Conservation (phyloP, 1,140 invertebrate genomes). For the Cherax quadricarinatus region DNA sequence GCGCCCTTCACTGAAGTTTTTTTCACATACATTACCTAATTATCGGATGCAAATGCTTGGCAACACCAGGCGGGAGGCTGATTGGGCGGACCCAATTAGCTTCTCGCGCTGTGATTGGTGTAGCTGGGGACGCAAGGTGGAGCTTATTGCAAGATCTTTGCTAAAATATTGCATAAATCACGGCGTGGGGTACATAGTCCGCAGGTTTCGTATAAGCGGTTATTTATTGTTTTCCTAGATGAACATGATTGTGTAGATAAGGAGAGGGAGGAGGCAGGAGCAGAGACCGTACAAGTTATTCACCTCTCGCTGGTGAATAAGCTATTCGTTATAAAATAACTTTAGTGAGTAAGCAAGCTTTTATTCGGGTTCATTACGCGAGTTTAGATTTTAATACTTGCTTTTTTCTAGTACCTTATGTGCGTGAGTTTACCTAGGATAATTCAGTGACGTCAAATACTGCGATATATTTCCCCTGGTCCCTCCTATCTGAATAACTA, state of each 20-base stretch:
- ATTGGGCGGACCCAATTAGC: slow-evolving; percentile 67
- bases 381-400: too few relatives aligned
- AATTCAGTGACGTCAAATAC: too few relatives aligned
- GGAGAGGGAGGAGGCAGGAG: slow-evolving; percentile 32
- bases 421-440: too few relatives aligned
- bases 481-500: too few relatives aligned
- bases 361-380: too few relatives aligned
- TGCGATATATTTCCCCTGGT: too few relatives aligned
- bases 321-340: too few relatives aligned
- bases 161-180: slow-evolving; percentile 66
- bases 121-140: slow-evolving; percentile 24
- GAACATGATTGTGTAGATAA: slow-evolving; percentile 57
- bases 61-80: slow-evolving; percentile 63
- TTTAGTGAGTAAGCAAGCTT: too few relatives aligned
- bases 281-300: background rate
- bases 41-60: slow-evolving; percentile 67
- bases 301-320: background rate
- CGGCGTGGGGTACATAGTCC: slow-evolving; percentile 51
- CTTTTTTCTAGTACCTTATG: too few relatives aligned
- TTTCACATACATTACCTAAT: slow-evolving; percentile 67
- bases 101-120: slow-evolving; percentile 47
- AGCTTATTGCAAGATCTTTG: slow-evolving; percentile 62
- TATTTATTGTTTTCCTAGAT: slow-evolving; percentile 61
- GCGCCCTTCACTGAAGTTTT: slow-evolving; percentile 39
- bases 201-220: slow-evolving; percentile 57